Conservation (phyloP, 2,113 vertebrate species). For the Ginglymostoma cirratum region DNA sequence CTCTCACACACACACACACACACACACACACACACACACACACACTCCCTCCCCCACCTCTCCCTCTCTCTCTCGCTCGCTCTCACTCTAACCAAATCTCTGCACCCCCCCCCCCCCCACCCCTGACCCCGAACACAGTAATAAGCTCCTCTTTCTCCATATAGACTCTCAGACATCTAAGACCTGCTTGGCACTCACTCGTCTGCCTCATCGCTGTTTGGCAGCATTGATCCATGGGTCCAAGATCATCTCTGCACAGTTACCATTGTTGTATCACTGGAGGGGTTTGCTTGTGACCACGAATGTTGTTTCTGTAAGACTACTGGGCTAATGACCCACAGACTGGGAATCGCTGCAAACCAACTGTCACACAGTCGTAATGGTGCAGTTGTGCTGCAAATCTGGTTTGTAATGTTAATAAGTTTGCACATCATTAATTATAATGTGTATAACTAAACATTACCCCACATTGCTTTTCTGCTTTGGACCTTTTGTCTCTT, state of each 20-base stretch:
- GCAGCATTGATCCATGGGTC: not conserved
- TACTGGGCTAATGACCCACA: too few relatives aligned
- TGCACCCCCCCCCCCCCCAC: too few relatives aligned
- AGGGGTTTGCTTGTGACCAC: not conserved
- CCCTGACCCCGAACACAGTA: too few relatives aligned
- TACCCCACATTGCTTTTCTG: not conserved
- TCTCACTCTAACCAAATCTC: too few relatives aligned
- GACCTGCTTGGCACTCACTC: not conserved
- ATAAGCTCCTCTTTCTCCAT: too few relatives aligned
- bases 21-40: too few relatives aligned
- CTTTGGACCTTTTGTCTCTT: not conserved
- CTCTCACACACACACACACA: too few relatives aligned
- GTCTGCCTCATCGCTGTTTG: not conserved
- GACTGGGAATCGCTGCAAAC: not conserved
- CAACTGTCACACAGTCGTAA: not conserved
- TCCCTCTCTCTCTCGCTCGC: too few relatives aligned
- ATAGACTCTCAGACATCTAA: too few relatives aligned
- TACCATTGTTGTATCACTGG: too few relatives aligned
- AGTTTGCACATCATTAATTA: not conserved
- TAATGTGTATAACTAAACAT: not conserved
- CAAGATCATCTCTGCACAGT: not conserved
- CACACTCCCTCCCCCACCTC: too few relatives aligned
- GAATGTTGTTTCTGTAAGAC: not conserved
- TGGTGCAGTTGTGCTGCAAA: not conserved
- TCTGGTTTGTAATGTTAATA: not conserved